Evolutionary conservation across 2,113 vertebrate genomes (phyloP).

Genomic region (Hyla sarda): DNA sequence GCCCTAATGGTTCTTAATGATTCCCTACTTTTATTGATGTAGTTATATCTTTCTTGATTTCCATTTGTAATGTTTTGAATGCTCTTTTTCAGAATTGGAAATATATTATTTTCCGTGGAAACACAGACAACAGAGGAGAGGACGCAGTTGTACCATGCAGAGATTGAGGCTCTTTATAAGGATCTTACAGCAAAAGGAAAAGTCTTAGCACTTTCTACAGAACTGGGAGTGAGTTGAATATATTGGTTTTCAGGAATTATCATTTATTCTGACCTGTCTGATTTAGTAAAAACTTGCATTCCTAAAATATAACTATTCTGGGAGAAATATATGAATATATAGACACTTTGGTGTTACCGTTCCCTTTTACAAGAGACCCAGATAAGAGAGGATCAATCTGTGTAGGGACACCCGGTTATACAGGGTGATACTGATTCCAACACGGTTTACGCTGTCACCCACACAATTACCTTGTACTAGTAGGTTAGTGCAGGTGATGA

Average conservation of each 20-base stretch:
- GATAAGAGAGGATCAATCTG: no score
- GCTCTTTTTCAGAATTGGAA: constrained; percentile 82
- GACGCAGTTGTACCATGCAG: constrained; percentile 93
- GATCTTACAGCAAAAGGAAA: constrained; percentile 95
- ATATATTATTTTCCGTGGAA: constrained; percentile 96
- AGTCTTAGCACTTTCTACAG: constrained; percentile 88
- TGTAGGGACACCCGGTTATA: no score
- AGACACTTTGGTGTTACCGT: no score
- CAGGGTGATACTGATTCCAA: no score
- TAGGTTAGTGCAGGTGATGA: no score
- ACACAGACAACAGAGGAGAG: constrained; percentile 96
- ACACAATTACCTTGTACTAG: no score
- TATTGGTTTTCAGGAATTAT: neutral
- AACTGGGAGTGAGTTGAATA: constrained; percentile 82
- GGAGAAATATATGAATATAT: no score
- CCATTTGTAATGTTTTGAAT: neutral
- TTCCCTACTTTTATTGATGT: neutral
- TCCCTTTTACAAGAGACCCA: no score
- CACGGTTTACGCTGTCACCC: no score
- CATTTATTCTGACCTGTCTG: no score
- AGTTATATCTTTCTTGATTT: neutral
- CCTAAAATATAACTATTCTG: no score
- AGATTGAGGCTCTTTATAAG: constrained; percentile 96
- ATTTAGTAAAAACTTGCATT: no score
- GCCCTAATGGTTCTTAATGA: neutral